A percentile compares a stretch with the other conserved stretches of the same genome.
Evolutionary conservation across 2,888 invertebrate genomes (phyloP).

Genomic region (Yponomeuta plumbellus): DNA sequence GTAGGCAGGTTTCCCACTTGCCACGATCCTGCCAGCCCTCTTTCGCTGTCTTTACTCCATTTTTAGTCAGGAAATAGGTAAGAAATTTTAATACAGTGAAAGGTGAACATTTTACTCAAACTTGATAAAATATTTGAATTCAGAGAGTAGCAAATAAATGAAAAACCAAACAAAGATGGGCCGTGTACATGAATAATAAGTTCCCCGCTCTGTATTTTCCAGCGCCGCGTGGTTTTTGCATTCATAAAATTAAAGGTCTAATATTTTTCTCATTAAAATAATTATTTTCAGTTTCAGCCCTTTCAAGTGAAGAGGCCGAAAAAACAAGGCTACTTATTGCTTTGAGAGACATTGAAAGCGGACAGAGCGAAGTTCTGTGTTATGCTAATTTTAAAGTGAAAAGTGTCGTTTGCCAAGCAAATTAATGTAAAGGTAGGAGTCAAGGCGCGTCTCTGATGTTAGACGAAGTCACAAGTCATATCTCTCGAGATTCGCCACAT

Average conservation of each 20-base stretch:
- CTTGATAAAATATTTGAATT: not conserved
- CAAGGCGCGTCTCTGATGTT: not conserved
- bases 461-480: no score
- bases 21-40: no score
- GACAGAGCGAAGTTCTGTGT: slow-evolving; percentile 8
- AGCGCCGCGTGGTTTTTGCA: not conserved
- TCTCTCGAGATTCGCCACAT: no score
- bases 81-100: no score
- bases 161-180: not conserved
- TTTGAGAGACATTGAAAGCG: not conserved
- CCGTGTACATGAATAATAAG: not conserved
- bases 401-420: slow-evolving; percentile 12
- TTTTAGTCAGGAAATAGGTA: no score
- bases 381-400: slow-evolving; percentile 8
- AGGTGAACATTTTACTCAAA: not conserved
- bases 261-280: not conserved
- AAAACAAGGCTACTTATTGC: not conserved
- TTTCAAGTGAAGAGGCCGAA: not conserved
- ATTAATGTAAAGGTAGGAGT: slow-evolving; percentile 1
- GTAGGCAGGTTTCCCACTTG: no score
- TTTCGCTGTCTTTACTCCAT: no score
- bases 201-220: not conserved
- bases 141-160: not conserved
- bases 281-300: not conserved
- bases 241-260: not conserved